Evolutionary conservation across 2,113 vertebrate species (phyloP).

Genomic region (Scopus umbretta): DNA sequence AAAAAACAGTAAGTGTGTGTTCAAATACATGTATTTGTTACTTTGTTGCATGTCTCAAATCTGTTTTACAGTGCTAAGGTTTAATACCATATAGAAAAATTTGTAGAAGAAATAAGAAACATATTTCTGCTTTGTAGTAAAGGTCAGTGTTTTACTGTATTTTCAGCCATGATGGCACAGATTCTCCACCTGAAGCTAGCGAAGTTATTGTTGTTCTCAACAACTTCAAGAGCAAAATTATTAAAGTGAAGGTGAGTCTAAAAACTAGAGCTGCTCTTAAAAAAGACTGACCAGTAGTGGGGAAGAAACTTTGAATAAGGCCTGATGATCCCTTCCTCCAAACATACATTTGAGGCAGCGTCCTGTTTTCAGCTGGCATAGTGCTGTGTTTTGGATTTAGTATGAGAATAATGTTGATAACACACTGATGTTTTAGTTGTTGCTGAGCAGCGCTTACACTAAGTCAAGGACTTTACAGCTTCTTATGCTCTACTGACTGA

Average conservation of each 20-base stretch:
- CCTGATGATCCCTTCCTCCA: background rate
- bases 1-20: background rate
- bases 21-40: background rate
- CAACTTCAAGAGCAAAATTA: slow-evolving; percentile 96
- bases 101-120: background rate
- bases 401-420: too few relatives aligned
- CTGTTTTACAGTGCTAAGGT: background rate
- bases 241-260: slow-evolving; percentile 92
- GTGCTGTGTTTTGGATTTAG: too few relatives aligned
- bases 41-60: background rate
- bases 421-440: too few relatives aligned
- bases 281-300: background rate
- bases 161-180: slow-evolving; percentile 92
- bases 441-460: too few relatives aligned
- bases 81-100: background rate
- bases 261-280: background rate
- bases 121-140: background rate
- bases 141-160: background rate
- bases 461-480: too few relatives aligned
- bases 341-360: background rate
- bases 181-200: slow-evolving; percentile 86
- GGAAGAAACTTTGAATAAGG: background rate
- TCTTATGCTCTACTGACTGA: too few relatives aligned
- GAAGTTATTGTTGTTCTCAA: slow-evolving; percentile 90
- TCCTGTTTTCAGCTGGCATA: too few relatives aligned